phyloP scores from a whole-genome alignment of 2,113 vertebrate genomes.

The Natator depressus region DNA sequence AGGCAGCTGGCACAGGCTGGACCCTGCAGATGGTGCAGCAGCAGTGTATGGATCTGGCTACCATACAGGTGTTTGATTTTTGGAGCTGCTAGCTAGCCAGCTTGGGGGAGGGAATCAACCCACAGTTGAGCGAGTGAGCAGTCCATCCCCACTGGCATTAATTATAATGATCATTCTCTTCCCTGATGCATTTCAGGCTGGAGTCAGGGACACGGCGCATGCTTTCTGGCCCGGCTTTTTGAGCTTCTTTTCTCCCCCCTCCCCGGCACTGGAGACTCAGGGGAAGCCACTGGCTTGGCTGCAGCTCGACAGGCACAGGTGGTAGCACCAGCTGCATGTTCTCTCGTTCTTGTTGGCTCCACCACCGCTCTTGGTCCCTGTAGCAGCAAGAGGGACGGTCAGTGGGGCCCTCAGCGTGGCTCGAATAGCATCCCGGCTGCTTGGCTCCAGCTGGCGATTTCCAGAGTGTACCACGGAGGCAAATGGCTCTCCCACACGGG shows the following conservation, averaged over 20 bases:
- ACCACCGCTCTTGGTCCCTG: neutral
- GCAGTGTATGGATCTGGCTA: neutral
- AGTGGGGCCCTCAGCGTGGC: neutral
- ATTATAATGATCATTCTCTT: constrained; percentile 20
- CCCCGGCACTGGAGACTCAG: neutral
- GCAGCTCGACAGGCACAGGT: neutral
- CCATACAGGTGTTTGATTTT: constrained; percentile 25
- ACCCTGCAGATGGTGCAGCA: constrained; percentile 29
- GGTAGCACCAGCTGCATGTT: rapidly evolving
- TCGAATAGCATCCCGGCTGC: neutral
- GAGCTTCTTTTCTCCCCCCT: neutral
- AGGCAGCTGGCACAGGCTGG: constrained; percentile 29
- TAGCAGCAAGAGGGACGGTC: neutral
- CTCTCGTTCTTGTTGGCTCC: neutral
- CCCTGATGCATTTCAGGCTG: neutral
- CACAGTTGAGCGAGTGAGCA: constrained; percentile 33
- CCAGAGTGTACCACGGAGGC: neutral
- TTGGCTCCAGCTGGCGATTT: neutral
- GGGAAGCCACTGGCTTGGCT: neutral
- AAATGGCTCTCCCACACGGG: neutral
- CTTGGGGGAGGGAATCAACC: neutral
- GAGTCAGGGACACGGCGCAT: neutral
- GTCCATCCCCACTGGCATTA: neutral
- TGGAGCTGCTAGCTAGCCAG: constrained; percentile 15
- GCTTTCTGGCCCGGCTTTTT: neutral